Evolutionary conservation across 2,888 invertebrate genomes (phyloP), one percentile per base, ranked within the genome.

Genomic region (Caenorhabditis afra): DNA sequence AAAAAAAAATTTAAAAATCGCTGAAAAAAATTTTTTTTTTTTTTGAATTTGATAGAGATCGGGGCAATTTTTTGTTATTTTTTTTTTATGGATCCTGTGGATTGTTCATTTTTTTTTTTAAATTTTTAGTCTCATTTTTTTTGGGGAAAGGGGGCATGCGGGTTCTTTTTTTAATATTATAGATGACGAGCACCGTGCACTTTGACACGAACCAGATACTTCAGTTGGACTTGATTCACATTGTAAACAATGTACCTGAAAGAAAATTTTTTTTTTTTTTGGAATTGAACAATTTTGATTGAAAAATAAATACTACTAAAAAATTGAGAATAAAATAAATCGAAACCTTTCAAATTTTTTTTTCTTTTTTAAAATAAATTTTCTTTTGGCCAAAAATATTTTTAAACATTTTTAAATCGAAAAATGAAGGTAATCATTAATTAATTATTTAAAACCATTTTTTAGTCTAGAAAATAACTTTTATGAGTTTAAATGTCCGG

Each of bases 181-280:
- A 3, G 39, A 57, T 57, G 71, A 1, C 71, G 41, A n/a, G 71
- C 71, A n/a, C 62, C 49, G 16, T 41, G 39, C 57, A 62, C 29
- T 14, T 61, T 61, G 57, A 95, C 93, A 90, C 94, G 94, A 79
- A 97, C 90, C 87, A 98, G 92, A 90, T 98, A 98, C 89, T 95
- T 94, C 79, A 95, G 94, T 87, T 95, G 94, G 41, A 97, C 94
- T 92, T 98, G 98, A 12, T 95, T 95, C 44, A 95, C 93, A 91
- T 98, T 96, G 91, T 99, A 99, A 0, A 99, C 97, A 91, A 99
- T 92, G 85, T 90, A 92, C 89, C 92, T 92, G 82, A 23, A 79
- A 70, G 4, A 41, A 45, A 47, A 16, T 29, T 29, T 29, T n/a
- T n/a, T 29, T 37, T 7, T 37, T 23, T 35, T 11, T 16, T 20